A percentile compares a stretch with the other conserved stretches of the same genome.
Evolutionary conservation across 2,797 vertebrate species (phyloP).

Genomic region (Eulemur albifrons): DNA sequence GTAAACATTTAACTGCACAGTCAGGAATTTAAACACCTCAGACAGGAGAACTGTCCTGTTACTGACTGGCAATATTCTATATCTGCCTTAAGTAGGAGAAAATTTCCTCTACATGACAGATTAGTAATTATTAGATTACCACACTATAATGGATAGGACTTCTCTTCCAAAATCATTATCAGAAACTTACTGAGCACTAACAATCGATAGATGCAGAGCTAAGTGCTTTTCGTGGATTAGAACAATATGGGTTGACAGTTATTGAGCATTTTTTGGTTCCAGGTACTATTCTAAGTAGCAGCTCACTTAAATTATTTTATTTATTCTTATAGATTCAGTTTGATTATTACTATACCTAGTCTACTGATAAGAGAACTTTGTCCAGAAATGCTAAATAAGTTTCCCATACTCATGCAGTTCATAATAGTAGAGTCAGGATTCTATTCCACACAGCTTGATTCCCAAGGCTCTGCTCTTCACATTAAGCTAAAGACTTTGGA

Average conservation of each 20-base stretch:
- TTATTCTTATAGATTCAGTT: background rate
- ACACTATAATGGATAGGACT: background rate
- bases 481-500: background rate
- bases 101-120: background rate
- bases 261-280: background rate
- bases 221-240: background rate
- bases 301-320: background rate
- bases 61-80: background rate
- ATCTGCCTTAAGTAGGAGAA: background rate
- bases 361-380: background rate
- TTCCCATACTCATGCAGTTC: background rate
- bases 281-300: background rate
- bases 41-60: background rate
- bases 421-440: background rate
- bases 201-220: background rate
- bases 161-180: background rate
- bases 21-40: background rate
- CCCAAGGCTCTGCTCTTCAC: background rate
- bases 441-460: background rate
- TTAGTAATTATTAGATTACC: background rate
- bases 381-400: background rate
- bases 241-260: background rate
- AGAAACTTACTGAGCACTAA: background rate
- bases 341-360: background rate
- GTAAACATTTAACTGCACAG: background rate